Percentiles rank a stretch among this genome's conserved stretches.
Conservation (phyloP, 2,888 invertebrate species). For the Eupithecia exiguata region DNA sequence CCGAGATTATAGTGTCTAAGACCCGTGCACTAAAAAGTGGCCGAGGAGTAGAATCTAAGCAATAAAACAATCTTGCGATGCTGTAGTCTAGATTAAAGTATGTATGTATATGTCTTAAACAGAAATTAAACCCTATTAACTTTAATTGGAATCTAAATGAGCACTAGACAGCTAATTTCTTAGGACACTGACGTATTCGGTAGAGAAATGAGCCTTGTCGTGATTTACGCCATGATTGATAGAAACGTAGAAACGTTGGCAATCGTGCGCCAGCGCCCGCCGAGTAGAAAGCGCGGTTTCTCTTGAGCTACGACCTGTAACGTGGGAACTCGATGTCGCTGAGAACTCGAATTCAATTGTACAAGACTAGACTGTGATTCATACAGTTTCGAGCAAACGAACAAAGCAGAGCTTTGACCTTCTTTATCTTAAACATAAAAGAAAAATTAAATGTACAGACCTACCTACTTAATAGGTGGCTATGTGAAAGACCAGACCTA, state of each 20-base stretch:
- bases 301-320: conserved; percentile 38
- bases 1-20: not conserved
- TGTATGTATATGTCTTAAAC: too few species aligned
- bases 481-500: too few species aligned
- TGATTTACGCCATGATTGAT: conserved; percentile 63
- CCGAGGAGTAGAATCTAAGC: too few species aligned
- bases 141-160: conserved; percentile 5
- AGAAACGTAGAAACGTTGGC: conserved; percentile 53
- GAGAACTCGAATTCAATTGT: conserved; percentile 12
- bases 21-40: not conserved
- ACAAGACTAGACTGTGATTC: not conserved
- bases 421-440: too few species aligned
- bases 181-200: conserved; percentile 35
- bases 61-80: not conserved
- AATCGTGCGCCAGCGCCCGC: conserved; percentile 57
- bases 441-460: too few species aligned
- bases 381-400: too few species aligned
- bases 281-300: conserved; percentile 66
- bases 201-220: conserved; percentile 45
- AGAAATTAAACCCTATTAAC: not conserved
- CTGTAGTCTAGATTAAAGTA: too few species aligned
- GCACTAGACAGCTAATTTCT: conserved; percentile 2
- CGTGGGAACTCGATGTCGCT: conserved; percentile 35
- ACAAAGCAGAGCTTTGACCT: too few species aligned
- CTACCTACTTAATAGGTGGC: too few species aligned